Evolutionary conservation across 2,797 vertebrate species (phyloP).

Genomic region (Acrossocheilus fasciatus): DNA sequence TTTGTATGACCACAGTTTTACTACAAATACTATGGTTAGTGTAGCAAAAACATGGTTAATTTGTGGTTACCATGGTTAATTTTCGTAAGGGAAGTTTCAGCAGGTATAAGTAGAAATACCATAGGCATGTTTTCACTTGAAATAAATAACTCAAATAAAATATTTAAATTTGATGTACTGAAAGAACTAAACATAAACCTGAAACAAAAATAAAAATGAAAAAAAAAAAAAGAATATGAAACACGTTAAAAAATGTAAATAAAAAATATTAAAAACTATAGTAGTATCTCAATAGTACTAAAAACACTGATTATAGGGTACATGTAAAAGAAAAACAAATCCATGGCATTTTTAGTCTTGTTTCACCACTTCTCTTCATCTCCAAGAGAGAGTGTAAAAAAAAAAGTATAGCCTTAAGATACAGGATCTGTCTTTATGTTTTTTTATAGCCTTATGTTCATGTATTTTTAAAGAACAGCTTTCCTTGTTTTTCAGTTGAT

Average conservation of each 20-base stretch:
- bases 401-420: background rate
- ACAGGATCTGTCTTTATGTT: background rate
- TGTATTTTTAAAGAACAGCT: conserved; percentile 5
- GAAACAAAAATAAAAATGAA: background rate
- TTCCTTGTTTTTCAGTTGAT: conserved; percentile 29
- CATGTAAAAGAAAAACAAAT: background rate
- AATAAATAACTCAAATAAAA: background rate
- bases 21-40: background rate
- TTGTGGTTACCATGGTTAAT: background rate
- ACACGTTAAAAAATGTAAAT: too few relatives aligned
- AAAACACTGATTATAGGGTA: background rate
- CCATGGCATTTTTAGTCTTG: background rate
- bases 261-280: background rate
- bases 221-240: background rate
- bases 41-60: too few relatives aligned
- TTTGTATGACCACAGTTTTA: background rate
- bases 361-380: background rate
- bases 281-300: background rate
- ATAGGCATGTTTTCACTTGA: background rate
- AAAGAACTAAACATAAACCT: background rate
- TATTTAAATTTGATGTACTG: background rate
- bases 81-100: background rate
- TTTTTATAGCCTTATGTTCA: background rate
- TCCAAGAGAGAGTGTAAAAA: background rate
- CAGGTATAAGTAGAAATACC: too few relatives aligned